Evolutionary conservation across 92 coral and sea anemone species (phyloP), one percentile per base, ranked within the genome.

Genomic region (Bergia puertoricense): DNA sequence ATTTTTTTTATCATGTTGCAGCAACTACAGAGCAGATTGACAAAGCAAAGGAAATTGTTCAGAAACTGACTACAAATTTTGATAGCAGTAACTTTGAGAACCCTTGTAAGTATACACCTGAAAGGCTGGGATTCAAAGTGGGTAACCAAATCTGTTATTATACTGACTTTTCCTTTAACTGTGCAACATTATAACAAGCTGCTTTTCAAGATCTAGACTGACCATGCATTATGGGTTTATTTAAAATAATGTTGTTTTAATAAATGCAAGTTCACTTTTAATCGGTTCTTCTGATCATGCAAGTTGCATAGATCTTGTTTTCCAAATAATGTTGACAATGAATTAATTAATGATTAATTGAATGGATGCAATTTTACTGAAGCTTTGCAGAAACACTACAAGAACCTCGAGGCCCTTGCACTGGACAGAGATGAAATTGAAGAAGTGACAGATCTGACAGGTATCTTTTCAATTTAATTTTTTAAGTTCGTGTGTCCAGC

Each of bases 331-430:
- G 20, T 18, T 62, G 30, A 30, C 30, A 30, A 16, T 38, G 76
- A 76, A 18, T 54, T 46, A 46, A 46, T 46, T 54, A n/a, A 72
- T 13, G 41, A 8, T 44, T 69, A 18, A 80, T 37, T 30, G 22
- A 8, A 7, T 74, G 76, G 0, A 13, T 76, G n/a, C 48, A 22
- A n/a, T 88, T 85, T 23, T 5, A 78, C 41, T 76, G 38, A 71
- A 97, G 99, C 98, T 71, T 71, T 97, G 69, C 99, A 97, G 93
- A 97, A 97, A 81, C 99, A 97, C 84, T 97, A 90, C 92, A 92
- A 93, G 68, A 93, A 88, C 85, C 96, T 97, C 46, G 99, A 97
- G 69, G 99, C 98, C 14, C 91, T 97, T 79, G 99, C 99, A 66
- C 91, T 97, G 30, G 98, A 97, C 74, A 93, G 96, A 89, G 99